These are phyloP conservation scores for Tautogolabrus adspersus DNA, from an alignment of 2,113 vertebrate species.

Conservation along the genomic window DNA sequence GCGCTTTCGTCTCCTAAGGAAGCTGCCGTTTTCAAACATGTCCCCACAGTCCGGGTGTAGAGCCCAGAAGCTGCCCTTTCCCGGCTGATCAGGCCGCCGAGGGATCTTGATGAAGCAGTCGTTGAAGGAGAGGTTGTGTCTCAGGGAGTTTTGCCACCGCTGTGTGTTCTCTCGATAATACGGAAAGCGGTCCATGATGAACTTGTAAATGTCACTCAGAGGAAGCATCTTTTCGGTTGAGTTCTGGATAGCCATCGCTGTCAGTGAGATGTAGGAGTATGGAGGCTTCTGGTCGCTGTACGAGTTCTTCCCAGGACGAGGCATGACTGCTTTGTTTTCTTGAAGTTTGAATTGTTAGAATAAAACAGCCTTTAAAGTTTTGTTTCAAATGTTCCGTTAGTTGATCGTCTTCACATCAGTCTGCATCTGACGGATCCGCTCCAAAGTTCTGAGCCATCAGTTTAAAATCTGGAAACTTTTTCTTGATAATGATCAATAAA, in stretches of 20 bases:
- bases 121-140: slow-evolving; percentile 95
- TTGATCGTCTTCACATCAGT: slow-evolving; percentile 47
- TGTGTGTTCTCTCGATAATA: slow-evolving; percentile 96
- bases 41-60: slow-evolving; percentile 94
- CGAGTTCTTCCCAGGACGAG: slow-evolving; percentile 96
- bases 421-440: slow-evolving; percentile 60
- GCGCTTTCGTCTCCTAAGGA: slow-evolving; percentile 91
- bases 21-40: slow-evolving; percentile 96
- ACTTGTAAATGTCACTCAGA: slow-evolving; percentile 95
- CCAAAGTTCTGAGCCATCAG: slow-evolving; percentile 65
- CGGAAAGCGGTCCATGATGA: slow-evolving; percentile 95
- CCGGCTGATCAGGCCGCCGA: slow-evolving; percentile 91
- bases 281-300: slow-evolving; percentile 98
- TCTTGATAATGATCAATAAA: not conserved
- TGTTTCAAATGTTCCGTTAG: slow-evolving; percentile 2
- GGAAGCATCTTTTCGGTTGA: slow-evolving; percentile 95
- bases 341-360: slow-evolving; percentile 20
- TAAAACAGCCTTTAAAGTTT: slow-evolving; percentile 23
- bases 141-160: slow-evolving; percentile 93
- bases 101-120: slow-evolving; percentile 97
- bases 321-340: slow-evolving; percentile 79
- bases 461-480: slow-evolving; percentile 9
- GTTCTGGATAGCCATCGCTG: slow-evolving; percentile 97
- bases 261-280: slow-evolving; percentile 97
- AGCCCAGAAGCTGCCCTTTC: slow-evolving; percentile 95